Evolutionary conservation across 2,888 invertebrate species (phyloP).

Genomic region (Pandemis heparana): DNA sequence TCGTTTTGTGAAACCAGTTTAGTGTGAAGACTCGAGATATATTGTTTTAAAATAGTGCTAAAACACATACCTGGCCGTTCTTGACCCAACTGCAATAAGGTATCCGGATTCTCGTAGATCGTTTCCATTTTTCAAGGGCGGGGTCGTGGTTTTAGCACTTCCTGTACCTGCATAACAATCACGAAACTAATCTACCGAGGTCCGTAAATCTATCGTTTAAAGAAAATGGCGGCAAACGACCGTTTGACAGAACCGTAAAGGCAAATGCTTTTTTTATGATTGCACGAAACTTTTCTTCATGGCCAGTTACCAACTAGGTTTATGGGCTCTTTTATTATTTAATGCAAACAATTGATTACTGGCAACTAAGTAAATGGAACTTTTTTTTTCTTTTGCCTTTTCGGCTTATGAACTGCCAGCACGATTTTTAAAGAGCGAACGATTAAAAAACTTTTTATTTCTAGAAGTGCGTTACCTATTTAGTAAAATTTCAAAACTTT

Average conservation of each 20-base stretch:
- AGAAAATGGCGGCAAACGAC: conserved; percentile 10
- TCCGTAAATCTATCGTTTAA: not conserved
- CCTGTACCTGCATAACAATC: conserved; percentile 58
- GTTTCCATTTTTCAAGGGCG: conserved; percentile 75
- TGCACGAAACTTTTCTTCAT: conserved; percentile 15
- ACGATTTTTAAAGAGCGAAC: not conserved
- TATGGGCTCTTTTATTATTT: conserved; percentile 16
- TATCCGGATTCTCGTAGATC: conserved; percentile 77
- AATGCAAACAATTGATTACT: conserved; percentile 21
- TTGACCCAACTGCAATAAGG: conserved; percentile 81
- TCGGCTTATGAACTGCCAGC: not conserved
- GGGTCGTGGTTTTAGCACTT: conserved; percentile 64
- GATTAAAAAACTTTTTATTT: no score
- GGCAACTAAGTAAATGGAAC: not conserved
- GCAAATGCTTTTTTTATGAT: conserved; percentile 17
- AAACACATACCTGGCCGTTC: conserved; percentile 75
- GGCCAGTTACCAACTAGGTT: conserved; percentile 9
- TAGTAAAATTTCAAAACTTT: no score
- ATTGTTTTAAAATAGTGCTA: not conserved
- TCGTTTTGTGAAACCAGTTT: no score
- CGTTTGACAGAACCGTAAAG: not conserved
- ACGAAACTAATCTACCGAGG: conserved; percentile 13
- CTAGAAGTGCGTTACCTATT: no score
- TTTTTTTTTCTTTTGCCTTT: not conserved
- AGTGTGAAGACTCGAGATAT: not conserved